These are phyloP conservation scores for Trichoplusia ni DNA, from an alignment of 1,140 invertebrate genomes.

Conservation along the genomic window DNA sequence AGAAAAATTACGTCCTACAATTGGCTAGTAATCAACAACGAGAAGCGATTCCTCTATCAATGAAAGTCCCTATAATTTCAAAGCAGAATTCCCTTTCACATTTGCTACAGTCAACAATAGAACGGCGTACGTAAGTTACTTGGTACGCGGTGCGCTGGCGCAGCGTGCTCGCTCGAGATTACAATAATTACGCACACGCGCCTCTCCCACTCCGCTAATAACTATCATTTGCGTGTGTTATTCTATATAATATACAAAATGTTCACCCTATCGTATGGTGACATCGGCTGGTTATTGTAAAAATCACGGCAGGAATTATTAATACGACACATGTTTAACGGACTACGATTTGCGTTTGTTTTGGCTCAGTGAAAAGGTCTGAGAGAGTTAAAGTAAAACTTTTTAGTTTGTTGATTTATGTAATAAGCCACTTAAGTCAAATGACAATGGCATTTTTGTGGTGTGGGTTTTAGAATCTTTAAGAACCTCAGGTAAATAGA, in stretches of 20 bases:
- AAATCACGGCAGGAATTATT: conserved; percentile 10
- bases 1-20: too few species aligned
- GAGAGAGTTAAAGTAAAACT: too few species aligned
- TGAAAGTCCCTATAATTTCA: not conserved
- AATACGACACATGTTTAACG: too few species aligned
- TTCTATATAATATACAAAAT: conserved; percentile 73
- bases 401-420: too few species aligned
- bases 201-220: conserved; percentile 65
- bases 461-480: too few species aligned
- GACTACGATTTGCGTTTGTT: too few species aligned
- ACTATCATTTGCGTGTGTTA: conserved; percentile 78
- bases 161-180: conserved; percentile 58
- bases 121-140: conserved; percentile 32
- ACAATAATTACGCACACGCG: conserved; percentile 74
- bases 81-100: not conserved
- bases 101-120: conserved; percentile 15
- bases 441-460: too few species aligned
- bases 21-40: not conserved
- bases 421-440: too few species aligned
- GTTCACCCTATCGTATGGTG: conserved; percentile 55
- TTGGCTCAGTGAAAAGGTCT: too few species aligned
- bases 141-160: conserved; percentile 51
- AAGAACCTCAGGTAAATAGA: too few species aligned
- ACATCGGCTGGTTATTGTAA: conserved; percentile 50
- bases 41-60: not conserved